Evolutionary conservation across 35 echinoderm and acorn worm species (phyloP).

Genomic region (Eucidaris tribuloides): DNA sequence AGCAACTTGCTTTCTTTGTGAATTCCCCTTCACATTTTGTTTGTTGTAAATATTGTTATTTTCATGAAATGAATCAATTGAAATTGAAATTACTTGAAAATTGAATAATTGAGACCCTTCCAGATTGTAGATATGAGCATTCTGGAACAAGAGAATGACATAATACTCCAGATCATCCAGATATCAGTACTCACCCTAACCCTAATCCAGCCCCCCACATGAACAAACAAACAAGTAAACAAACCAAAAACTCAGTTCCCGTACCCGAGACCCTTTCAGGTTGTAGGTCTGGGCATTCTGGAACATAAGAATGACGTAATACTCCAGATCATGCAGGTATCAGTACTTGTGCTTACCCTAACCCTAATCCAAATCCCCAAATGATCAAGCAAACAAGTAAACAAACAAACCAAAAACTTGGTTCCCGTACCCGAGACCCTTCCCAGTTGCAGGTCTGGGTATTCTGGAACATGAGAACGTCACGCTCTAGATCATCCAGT

Average conservation of each 20-base stretch:
- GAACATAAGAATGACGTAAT: constrained; percentile 83
- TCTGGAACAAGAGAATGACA: constrained; percentile 86
- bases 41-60: too few relatives aligned
- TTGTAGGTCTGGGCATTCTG: constrained; percentile 98
- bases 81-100: too few relatives aligned
- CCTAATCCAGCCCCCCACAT: too few relatives aligned
- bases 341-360: constrained; percentile 87
- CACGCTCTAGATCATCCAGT: constrained; percentile 86
- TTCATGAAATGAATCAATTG: too few relatives aligned
- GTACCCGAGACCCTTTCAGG: constrained; percentile 88
- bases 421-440: constrained; percentile 78
- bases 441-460: constrained; percentile 98
- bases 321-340: constrained; percentile 85
- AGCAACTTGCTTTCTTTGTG: too few relatives aligned
- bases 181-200: constrained; percentile 70
- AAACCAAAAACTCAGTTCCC: too few relatives aligned
- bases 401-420: too few relatives aligned
- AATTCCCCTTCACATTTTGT: too few relatives aligned
- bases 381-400: too few relatives aligned
- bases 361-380: too few relatives aligned
- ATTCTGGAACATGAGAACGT: constrained; percentile 92
- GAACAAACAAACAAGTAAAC: too few relatives aligned
- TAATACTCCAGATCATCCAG: constrained; percentile 91
- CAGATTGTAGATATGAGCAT: constrained; percentile 98
- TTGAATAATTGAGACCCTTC: constrained; percentile 96